Conservation (phyloP, 2,888 invertebrate genomes). For the Hyposoter dolosus region DNA sequence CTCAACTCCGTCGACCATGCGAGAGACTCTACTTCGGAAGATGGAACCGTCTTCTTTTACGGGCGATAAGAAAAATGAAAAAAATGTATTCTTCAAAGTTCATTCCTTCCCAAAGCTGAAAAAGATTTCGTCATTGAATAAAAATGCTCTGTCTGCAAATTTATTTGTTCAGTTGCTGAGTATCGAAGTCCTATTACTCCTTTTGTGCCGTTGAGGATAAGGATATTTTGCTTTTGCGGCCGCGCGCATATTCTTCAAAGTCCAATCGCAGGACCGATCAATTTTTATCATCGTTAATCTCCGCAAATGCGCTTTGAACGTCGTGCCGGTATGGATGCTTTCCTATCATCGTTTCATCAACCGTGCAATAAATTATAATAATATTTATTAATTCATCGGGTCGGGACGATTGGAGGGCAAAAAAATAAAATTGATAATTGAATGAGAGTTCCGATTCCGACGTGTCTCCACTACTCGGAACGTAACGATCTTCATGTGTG, state of each 20-base stretch:
- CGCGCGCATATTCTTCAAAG: slow-evolving; percentile 3
- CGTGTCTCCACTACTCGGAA: neutral
- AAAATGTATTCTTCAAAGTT: slow-evolving; percentile 60
- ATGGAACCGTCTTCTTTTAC: slow-evolving; percentile 50
- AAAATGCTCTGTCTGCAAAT: slow-evolving; percentile 46
- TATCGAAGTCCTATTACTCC: slow-evolving; percentile 18
- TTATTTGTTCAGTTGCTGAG: slow-evolving; percentile 45
- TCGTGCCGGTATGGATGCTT: neutral
- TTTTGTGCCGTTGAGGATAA: slow-evolving; percentile 12
- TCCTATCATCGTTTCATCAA: neutral
- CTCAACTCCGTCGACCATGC: slow-evolving; percentile 50
- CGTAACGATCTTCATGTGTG: neutral
- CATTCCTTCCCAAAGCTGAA: slow-evolving; percentile 29
- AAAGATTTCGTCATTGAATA: slow-evolving; percentile 46
- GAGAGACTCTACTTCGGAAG: slow-evolving; percentile 14
- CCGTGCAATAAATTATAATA: neutral
- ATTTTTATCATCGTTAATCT: neutral
- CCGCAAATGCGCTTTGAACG: neutral
- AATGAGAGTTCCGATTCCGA: neutral
- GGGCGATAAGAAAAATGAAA: slow-evolving; percentile 42
- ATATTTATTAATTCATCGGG: neutral
- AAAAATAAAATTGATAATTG: neutral
- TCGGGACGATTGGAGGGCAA: neutral
- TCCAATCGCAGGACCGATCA: neutral
- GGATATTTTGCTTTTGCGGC: slow-evolving; percentile 3